A percentile compares a stretch with the other conserved stretches of the same genome.
These are phyloP conservation scores for Cheilosia urbana DNA, from an alignment of 2,888 invertebrate species.

Conservation along the genomic window DNA sequence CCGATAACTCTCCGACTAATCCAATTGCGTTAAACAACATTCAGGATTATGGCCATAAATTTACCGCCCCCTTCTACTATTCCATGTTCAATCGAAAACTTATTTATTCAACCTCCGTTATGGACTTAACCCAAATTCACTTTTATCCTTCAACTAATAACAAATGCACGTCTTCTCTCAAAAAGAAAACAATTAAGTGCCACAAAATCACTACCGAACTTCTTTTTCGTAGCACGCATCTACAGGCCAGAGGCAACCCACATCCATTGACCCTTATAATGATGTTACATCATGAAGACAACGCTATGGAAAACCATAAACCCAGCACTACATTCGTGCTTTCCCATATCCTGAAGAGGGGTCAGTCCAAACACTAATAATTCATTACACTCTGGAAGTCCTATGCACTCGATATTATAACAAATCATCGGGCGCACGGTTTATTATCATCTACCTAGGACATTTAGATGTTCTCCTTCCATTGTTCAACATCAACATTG, in stretches of 20 bases:
- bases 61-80: background rate
- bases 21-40: conserved; percentile 29
- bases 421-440: conserved; percentile 68
- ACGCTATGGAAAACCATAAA: conserved; percentile 16
- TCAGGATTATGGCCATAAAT: conserved; percentile 36
- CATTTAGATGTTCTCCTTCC: conserved; percentile 60
- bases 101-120: conserved; percentile 31
- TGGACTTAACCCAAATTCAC: conserved; percentile 43
- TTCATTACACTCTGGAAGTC: conserved; percentile 58
- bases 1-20: conserved; percentile 18
- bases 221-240: conserved; percentile 16
- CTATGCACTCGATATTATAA: conserved; percentile 68
- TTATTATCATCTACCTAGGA: conserved; percentile 67
- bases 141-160: conserved; percentile 67
- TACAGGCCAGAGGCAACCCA: conserved; percentile 42
- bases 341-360: conserved; percentile 12
- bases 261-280: conserved; percentile 74
- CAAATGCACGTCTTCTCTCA: background rate
- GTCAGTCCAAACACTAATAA: conserved; percentile 57
- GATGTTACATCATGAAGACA: conserved; percentile 62
- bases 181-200: conserved; percentile 66
- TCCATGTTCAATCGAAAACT: background rate
- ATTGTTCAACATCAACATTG: conserved; percentile 46
- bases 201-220: conserved; percentile 68
- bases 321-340: conserved; percentile 42